Base-by-base conservation (phyloP, 2,113 vertebrate genomes). In the Mastomys natalensis region DNA sequence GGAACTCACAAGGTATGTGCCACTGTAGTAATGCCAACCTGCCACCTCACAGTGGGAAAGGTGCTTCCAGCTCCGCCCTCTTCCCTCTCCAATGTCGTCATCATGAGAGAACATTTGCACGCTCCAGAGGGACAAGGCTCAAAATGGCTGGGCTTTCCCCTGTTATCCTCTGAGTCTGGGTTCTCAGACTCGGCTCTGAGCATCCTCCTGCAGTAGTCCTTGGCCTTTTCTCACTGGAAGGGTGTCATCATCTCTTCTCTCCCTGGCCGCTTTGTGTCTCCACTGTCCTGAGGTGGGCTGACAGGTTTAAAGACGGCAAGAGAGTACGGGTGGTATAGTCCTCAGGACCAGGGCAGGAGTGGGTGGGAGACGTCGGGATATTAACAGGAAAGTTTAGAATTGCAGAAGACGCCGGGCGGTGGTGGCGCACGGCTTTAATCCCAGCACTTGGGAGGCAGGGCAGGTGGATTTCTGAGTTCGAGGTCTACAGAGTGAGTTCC, bases 21-120 rank as follows among this genome's bases (percentile, higher is more conserved):
- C 16, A 5, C 26, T 6, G 70, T 13, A 22, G n/a, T 45, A 12
- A 86, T 45, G 60, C 43, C 16, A 3, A 66, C 43, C 16, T 21
- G 43, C 15, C 51, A 37, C 9, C 34, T 55, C 34, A 11, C 3
- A 0, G 24, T 26, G 11, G 17, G 22, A 2, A 62, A 34, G 66
- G 43, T 10, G 22, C 89, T 24, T 68, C 48, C 19, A 19, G 95
- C 1, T 43, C 68, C 3, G 19, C 22, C 24, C 31, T 40, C 51
- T 29, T 15, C 4, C 0, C 73, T 51, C 21, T 60, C 45, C 29
- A 0, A 31, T 4, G 43, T 34, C 68, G 9, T 29, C 34, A n/a
- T 43, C 73, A 0, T 0, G 0, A 17, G 55, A 72, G 45, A 51
- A 62, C 8, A n/a, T 55, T 16, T 74, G 62, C 7, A 12, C 1